Evolutionary conservation across 2,113 vertebrate species (phyloP), one percentile per base, ranked within the genome.

Genomic region (Polypterus bichir): DNA sequence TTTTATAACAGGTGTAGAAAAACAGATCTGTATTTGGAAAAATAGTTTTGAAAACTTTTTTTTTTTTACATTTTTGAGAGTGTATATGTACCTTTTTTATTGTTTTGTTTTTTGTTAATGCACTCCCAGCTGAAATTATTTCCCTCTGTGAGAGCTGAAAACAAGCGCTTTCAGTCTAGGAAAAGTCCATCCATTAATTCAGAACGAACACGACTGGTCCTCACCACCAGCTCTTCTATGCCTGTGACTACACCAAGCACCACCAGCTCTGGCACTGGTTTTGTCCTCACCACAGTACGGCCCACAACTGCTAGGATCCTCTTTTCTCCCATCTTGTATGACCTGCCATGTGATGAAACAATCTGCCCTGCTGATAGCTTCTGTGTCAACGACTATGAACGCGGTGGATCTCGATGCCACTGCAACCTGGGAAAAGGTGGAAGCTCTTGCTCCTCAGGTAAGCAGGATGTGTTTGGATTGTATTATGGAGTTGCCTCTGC

Each of bases 341-440:
- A 91, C 9, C 70, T 76, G 66, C 75, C 81, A 64, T 98, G 96
- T 0, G 92, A 97, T 1, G 89, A 94, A 51, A 85, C 82, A 0
- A 72, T 89, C 59, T 98, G 96, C 61, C 88, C 91, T 0, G 70
- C 82, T 0, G 87, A 95, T 74, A 97, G 94, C 79, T 96, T 97
- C 65, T 98, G 96, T 54, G 81, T 87, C 70, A 88, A 86, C 0
- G 89, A 97, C 73, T 91, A 89, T 0, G 84, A 91, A 57, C 78
- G 69, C 0, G 88, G 92, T 0, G 90, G 89, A n/a, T 92, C 93
- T 0, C 87, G 89, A 11, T 98, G 96, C 73, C 92, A 92, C 69
- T 98, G 96, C 71, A 92, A 81, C 78, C 74, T 98, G 47, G 94
- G 93, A 6, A 89, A 79, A 47, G 83, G 73, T n/a, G 94, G 93